Evolutionary conservation across 2,113 vertebrate genomes (phyloP), one percentile per base, ranked within the genome.

Genomic region (Phodopus roborovskii): DNA sequence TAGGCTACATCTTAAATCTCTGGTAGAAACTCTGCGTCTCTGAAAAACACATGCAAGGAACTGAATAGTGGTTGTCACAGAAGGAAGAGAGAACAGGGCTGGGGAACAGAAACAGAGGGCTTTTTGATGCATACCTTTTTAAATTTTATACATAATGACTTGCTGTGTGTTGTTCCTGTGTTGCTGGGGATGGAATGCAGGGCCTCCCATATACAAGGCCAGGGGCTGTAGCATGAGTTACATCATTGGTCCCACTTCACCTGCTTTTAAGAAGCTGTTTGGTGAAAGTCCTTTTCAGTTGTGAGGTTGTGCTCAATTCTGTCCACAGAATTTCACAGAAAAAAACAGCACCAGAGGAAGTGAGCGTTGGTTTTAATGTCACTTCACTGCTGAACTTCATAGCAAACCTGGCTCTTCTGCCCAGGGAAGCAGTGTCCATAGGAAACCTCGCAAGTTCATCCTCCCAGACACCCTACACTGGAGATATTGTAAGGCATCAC

Each of bases 211-310:
- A 86, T 9, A 45, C 19, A 15, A 50, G 42, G 42, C 62, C n/a
- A 50, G 60, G 42, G 42, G n/a, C 58, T 48, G 83, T 64, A 9
- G 26, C n/a, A 66, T 30, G 62, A 19, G 39, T 58, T 24, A 13
- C 62, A 36, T 16, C 30, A 24, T 30, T 20, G 28, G 62, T 22
- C 62, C 42, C 1, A 42, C 24, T 36, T 28, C 19, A 66, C 4
- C 36, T 78, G 62, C 66, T 93, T 92, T 90, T 7, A 90, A 95
- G 90, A 95, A 90, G 9, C 45, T 77, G 42, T 77, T 91, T 71
- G 87, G 94, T 22, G 81, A 86, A 97, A 92, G 53, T 56, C 71
- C 60, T 94, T 94, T 42, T 64, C 90, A 70, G 53, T 17, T 86
- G 42, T 50, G 83, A 86, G 84, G 30, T 7, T 48, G 83, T 85